Conservation (phyloP, 2,113 vertebrate species). For the Mustelus asterias region DNA sequence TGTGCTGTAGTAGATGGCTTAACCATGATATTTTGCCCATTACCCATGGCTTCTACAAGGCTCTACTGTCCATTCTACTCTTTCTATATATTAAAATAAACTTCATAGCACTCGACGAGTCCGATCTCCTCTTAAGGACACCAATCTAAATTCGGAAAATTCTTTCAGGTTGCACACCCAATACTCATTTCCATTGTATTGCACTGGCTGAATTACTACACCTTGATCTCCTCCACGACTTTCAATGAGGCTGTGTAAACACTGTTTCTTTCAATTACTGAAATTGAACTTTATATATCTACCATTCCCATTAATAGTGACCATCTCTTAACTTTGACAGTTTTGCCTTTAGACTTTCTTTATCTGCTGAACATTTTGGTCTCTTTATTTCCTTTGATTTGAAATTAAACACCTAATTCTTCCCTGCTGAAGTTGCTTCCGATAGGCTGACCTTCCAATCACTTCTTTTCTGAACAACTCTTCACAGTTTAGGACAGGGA, state of each 20-base stretch:
- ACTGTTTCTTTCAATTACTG: not conserved
- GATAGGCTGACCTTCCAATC: not conserved
- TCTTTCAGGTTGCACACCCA: not conserved
- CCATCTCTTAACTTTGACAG: not conserved
- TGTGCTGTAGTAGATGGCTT: not conserved
- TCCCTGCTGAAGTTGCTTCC: not conserved
- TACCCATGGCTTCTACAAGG: not conserved
- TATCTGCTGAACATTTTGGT: not conserved
- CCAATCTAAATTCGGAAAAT: not conserved
- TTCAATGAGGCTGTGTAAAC: not conserved
- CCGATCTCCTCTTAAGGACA: too few species aligned
- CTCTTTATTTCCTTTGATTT: not conserved
- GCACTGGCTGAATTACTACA: not conserved
- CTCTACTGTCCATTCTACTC: not conserved
- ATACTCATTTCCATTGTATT: not conserved
- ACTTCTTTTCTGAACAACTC: not conserved
- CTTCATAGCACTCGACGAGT: not conserved
- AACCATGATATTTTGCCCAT: not conserved
- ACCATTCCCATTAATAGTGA: not conserved
- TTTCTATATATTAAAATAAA: not conserved
- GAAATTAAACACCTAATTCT: not conserved
- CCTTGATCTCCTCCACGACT: not conserved
- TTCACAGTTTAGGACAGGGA: not conserved
- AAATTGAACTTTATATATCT: not conserved
- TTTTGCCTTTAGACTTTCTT: not conserved